Evolutionary conservation across 1,140 invertebrate genomes (phyloP).

Genomic region (Pseudomyrmex dendroicus): DNA sequence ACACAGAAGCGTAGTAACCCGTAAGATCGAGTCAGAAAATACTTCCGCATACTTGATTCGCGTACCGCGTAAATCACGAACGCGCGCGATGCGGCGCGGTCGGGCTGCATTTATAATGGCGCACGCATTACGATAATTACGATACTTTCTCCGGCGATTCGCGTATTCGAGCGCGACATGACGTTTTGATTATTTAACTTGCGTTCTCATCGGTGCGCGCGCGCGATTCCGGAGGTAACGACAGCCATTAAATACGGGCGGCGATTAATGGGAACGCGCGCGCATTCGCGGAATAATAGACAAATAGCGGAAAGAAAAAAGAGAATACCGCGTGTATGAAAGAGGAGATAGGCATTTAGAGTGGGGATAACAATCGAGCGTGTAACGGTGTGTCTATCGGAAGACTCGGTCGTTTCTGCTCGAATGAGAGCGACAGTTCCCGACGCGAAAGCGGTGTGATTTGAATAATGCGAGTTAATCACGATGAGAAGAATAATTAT

Average conservation of each 20-base stretch:
- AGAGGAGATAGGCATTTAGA: constrained; percentile 26
- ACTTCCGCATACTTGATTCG: constrained; percentile 47
- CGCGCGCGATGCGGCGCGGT: not conserved
- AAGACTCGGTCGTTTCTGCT: constrained; percentile 35
- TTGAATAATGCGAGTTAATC: constrained; percentile 43
- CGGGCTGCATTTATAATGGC: constrained; percentile 42
- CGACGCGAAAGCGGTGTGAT: constrained; percentile 39
- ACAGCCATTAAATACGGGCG: constrained; percentile 56
- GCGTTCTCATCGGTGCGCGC: constrained; percentile 43
- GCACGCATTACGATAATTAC: constrained; percentile 61
- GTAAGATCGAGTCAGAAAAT: constrained; percentile 35
- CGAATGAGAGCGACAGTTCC: constrained; percentile 52
- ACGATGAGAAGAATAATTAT: constrained; percentile 19
- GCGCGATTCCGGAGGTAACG: constrained; percentile 22
- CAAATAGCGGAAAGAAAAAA: constrained; percentile 4
- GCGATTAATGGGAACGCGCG: constrained; percentile 53
- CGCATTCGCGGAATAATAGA: constrained; percentile 39
- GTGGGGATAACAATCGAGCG: constrained; percentile 55
- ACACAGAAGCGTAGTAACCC: constrained; percentile 71
- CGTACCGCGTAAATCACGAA: constrained; percentile 47
- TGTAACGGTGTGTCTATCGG: constrained; percentile 36
- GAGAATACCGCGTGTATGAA: constrained; percentile 3
- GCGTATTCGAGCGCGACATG: constrained; percentile 37
- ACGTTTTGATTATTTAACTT: constrained; percentile 59
- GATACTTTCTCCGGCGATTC: constrained; percentile 54